A percentile compares a stretch with the other conserved stretches of the same genome.
phyloP scores from a whole-genome alignment of 2,113 vertebrate species.

The Chaenocephalus aceratus region DNA sequence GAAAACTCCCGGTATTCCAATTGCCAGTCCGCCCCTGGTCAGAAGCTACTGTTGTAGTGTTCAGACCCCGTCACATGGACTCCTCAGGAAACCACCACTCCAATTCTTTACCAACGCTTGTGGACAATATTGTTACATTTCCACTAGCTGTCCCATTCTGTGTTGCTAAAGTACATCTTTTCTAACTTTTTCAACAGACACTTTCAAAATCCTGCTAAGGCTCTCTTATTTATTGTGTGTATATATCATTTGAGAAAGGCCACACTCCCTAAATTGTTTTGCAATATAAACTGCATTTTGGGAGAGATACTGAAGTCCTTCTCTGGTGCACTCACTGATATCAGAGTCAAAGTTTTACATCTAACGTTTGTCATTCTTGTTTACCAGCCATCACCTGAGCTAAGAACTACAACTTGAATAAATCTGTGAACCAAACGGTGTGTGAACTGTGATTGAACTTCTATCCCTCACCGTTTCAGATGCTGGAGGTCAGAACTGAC shows the following conservation, averaged over 20 bases:
- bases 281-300: background rate
- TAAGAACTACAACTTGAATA: slow-evolving; percentile 31
- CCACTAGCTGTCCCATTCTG: background rate
- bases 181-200: background rate
- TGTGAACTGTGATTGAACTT: background rate
- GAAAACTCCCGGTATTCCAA: too few relatives aligned
- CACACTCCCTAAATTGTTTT: background rate
- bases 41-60: background rate
- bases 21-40: too few relatives aligned
- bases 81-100: slow-evolving; percentile 24
- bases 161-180: background rate
- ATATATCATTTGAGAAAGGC: background rate
- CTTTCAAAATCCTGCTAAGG: slow-evolving; percentile 20
- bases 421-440: slow-evolving; percentile 14
- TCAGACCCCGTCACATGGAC: slow-evolving; percentile 11
- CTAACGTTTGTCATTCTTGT: background rate
- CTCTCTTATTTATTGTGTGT: slow-evolving; percentile 39
- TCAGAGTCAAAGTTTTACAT: background rate
- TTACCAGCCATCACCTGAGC: background rate
- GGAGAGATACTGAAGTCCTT: slow-evolving; percentile 13
- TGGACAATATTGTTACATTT: slow-evolving; percentile 2
- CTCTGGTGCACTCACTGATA: background rate
- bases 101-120: background rate
- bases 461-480: background rate
- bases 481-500: too few relatives aligned